Percentiles rank a stretch among this genome's conserved stretches.
These are phyloP conservation scores for Botia kubotai DNA, from an alignment of 2,797 vertebrate species.

Conservation along the genomic window DNA sequence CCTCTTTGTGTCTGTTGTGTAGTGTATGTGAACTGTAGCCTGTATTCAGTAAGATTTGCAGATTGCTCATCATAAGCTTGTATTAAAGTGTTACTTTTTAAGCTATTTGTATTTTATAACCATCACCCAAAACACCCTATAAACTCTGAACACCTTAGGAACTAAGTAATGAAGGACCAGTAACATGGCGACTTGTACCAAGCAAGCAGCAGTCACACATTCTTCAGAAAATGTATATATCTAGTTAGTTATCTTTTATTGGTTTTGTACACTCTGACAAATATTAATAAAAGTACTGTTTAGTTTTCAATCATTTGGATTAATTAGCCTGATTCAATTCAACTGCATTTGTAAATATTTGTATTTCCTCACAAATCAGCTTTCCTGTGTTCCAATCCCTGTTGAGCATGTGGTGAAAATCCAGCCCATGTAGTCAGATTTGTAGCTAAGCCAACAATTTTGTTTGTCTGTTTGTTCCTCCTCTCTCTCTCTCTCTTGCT, in stretches of 20 bases:
- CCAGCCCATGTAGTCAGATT: constrained; percentile 10
- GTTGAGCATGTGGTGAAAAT: constrained; percentile 7
- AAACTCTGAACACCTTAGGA: neutral
- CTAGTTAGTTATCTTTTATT: neutral
- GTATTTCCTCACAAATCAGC: constrained; percentile 16
- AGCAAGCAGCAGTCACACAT: neutral
- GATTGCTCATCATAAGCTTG: constrained; percentile 36
- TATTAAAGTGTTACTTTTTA: constrained; percentile 50
- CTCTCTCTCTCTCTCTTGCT: neutral
- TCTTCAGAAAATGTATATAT: neutral
- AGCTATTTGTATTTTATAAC: neutral
- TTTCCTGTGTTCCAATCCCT: constrained; percentile 12
- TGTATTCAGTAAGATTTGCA: constrained; percentile 39
- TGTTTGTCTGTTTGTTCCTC: constrained; percentile 27
- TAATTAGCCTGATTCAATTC: neutral
- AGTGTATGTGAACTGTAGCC: constrained; percentile 33
- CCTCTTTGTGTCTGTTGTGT: constrained; percentile 35
- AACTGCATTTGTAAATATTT: constrained; percentile 25
- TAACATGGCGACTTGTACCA: neutral
- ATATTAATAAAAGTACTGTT: constrained; percentile 4
- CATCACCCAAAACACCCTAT: too few species aligned
- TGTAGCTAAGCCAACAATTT: constrained; percentile 22
- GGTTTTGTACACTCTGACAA: neutral
- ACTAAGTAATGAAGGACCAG: neutral
- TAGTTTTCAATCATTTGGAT: neutral